Percentiles rank a stretch among this genome's conserved stretches.
phyloP scores from a whole-genome alignment of 2,797 vertebrate species.

The Meriones psammophilus region DNA sequence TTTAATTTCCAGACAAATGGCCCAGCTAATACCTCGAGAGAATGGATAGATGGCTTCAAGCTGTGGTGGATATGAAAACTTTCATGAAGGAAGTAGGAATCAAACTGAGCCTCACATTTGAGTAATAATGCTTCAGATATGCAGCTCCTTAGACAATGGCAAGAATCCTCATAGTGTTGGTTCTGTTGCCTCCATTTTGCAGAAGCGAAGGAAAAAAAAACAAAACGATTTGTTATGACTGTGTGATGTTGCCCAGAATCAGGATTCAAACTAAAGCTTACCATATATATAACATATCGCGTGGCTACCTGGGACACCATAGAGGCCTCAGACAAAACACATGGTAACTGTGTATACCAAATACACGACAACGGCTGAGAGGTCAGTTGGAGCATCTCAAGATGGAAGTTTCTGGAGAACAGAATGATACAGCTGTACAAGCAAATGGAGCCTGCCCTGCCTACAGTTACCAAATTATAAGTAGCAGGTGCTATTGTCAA shows the following conservation, averaged over 20 bases:
- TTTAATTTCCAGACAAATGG: slow-evolving; percentile 74
- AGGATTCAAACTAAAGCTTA: slow-evolving; percentile 39
- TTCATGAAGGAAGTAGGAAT: slow-evolving; percentile 55
- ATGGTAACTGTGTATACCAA: not conserved
- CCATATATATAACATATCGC: not conserved
- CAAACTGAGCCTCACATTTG: slow-evolving; percentile 66
- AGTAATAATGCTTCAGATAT: slow-evolving; percentile 54
- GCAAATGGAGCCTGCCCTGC: not conserved
- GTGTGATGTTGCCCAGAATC: not conserved
- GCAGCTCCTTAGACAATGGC: not conserved
- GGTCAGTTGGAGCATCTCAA: not conserved
- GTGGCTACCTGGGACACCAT: not conserved
- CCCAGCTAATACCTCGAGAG: slow-evolving; percentile 60
- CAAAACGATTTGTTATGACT: not conserved
- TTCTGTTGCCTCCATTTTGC: slow-evolving; percentile 26
- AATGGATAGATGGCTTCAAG: slow-evolving; percentile 68
- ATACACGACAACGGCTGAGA: not conserved
- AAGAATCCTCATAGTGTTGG: not conserved
- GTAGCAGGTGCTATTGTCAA: not conserved
- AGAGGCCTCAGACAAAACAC: not conserved
- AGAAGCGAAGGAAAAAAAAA: not conserved
- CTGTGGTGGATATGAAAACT: slow-evolving; percentile 74
- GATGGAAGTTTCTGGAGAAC: slow-evolving; percentile 1
- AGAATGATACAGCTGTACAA: not conserved
- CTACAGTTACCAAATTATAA: slow-evolving; percentile 26